These are phyloP conservation scores for Melanerpes aurifrons DNA, from an alignment of 2,113 vertebrate species.

Conservation along the genomic window DNA sequence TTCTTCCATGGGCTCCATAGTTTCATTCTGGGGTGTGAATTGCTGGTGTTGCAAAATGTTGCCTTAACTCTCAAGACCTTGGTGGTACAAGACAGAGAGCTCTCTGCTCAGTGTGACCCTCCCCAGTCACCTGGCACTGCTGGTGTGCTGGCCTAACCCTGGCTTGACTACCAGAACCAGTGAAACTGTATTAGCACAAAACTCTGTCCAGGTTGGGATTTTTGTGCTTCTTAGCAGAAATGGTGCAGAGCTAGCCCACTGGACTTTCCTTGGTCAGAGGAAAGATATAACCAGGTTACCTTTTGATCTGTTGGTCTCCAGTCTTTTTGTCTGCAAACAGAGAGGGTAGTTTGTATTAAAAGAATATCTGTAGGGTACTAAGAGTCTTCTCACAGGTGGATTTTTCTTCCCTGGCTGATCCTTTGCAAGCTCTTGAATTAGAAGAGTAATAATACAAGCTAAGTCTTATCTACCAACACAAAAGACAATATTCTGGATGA, in stretches of 20 bases:
- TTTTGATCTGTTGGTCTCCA: neutral
- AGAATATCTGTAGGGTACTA: neutral
- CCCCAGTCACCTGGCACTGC: neutral
- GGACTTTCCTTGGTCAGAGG: neutral
- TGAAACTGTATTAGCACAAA: neutral
- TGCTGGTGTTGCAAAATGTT: neutral
- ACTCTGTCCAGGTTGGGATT: neutral
- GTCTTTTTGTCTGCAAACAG: neutral
- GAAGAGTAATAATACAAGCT: neutral
- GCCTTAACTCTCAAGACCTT: neutral
- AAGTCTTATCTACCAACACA: neutral
- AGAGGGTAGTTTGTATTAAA: neutral
- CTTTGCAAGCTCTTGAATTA: conserved; percentile 2
- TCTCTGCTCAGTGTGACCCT: neutral
- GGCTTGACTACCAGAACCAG: neutral
- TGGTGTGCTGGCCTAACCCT: neutral
- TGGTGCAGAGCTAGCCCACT: neutral
- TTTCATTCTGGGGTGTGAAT: neutral
- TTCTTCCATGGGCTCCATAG: rapidly evolving
- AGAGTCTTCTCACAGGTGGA: neutral
- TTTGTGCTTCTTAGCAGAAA: neutral
- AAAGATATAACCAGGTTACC: neutral
- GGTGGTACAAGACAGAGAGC: neutral
- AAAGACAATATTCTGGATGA: conserved; percentile 9
- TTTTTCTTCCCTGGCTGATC: neutral